These are phyloP conservation scores for Semicossyphus pulcher DNA, from an alignment of 2,113 vertebrate genomes.

Conservation along the genomic window DNA sequence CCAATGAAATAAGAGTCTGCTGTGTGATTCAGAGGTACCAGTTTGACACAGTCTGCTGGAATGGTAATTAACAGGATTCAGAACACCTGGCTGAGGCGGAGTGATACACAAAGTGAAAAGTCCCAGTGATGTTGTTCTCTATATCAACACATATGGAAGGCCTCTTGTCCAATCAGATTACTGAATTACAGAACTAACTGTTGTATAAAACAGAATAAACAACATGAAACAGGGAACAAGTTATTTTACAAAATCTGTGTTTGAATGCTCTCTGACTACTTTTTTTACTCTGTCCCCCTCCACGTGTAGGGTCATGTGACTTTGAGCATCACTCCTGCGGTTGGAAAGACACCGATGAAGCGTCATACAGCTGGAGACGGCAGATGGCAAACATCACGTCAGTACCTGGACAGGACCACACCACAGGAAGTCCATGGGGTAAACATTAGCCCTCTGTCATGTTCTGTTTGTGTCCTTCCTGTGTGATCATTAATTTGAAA, in stretches of 20 bases:
- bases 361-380: constrained; percentile 62
- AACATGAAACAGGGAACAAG: no score
- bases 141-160: no score
- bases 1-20: no score
- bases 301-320: constrained; percentile 74
- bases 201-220: no score
- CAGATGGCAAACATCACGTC: constrained; percentile 77
- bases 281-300: not conserved
- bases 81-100: no score
- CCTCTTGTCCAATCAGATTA: no score
- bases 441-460: constrained; percentile 19
- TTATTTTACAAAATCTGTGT: not conserved
- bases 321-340: constrained; percentile 81
- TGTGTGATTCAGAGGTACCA: no score
- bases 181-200: no score
- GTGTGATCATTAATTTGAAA: not conserved
- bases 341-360: constrained; percentile 66
- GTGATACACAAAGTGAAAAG: no score
- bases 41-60: no score
- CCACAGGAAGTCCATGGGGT: constrained; percentile 75
- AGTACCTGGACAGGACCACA: constrained; percentile 79
- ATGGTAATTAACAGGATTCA: no score
- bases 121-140: no score
- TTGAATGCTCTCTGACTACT: not conserved
- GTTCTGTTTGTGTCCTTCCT: not conserved